Base-by-base conservation (phyloP, 2,113 vertebrate genomes). In the Acrocephalus kingi region DNA sequence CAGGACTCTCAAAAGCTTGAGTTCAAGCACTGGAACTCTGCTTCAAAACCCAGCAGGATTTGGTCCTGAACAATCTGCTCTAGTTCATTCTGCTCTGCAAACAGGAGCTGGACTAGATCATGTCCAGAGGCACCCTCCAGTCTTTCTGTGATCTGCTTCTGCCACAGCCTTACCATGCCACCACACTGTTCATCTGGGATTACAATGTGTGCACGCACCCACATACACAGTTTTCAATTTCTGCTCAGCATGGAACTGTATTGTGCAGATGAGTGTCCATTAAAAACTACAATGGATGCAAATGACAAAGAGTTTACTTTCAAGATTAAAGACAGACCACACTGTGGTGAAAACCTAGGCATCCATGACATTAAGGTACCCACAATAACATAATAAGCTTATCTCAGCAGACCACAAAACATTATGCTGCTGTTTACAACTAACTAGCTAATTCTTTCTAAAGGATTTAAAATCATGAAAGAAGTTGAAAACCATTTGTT, bases 141-240 rank as follows among this genome's bases (percentile, higher is more conserved):
- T 25, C 33, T 33, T 54, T 37, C 49, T 14, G 33, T 35, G 45
- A 33, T 43, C 39, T 78, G 21, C 14, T 79, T 46, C 71, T 88
- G 17, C 15, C 3, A 35, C 16, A 81, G 56, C n/a, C 33, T 66
- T 46, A 39, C 51, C 23, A 37, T 2, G 3, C 54, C 43, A 61
- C 17, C 10, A 27, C 27, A 39, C 10, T 18, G 13, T 7, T 78
- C 33, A 76, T 30, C 51, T 80, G 77, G 41, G 77, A 72, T 69
- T 68, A 48, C 45, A 58, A 1, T 0, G 1, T 6, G 13, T 7
- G 2, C 24, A 21, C 11, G 5, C 10, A 21, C 6, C 20, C 19
- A 59, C 15, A 21, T 1, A 35, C 0, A 16, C 0, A 46, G 28
- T 69, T 85, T 59, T 51, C 25, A 82, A 4, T 14, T 59, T 49